Evolutionary conservation across 1,140 invertebrate genomes (phyloP).

Genomic region (Theocolax elegans): DNA sequence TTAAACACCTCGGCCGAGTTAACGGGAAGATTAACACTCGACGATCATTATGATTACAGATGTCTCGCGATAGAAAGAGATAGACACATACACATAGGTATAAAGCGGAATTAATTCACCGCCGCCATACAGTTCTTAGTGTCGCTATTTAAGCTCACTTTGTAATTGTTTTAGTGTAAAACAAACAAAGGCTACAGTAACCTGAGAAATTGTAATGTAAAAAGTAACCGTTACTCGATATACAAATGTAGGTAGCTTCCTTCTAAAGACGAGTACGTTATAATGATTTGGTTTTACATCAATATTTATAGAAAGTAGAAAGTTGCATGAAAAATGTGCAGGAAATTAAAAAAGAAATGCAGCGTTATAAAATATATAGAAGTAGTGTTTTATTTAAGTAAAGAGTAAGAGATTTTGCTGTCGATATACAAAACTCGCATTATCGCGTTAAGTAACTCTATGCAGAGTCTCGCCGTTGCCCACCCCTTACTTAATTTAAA

Average conservation of each 20-base stretch:
- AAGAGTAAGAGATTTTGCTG: conserved; percentile 43
- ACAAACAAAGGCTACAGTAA: conserved; percentile 16
- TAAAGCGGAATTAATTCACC: conserved; percentile 38
- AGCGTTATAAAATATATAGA: no score
- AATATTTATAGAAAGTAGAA: not conserved
- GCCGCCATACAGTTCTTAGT: conserved; percentile 16
- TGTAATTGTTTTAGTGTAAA: conserved; percentile 21
- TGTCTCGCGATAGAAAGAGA: conserved; percentile 55
- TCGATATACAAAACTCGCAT: conserved; percentile 49
- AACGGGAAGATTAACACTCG: conserved; percentile 68
- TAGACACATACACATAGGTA: conserved; percentile 38
- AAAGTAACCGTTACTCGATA: not conserved
- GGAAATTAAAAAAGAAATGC: no score
- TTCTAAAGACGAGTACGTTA: no score
- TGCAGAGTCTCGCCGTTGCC: conserved; percentile 28
- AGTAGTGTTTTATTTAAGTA: no score
- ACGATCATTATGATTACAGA: conserved; percentile 67
- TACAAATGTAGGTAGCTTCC: no score
- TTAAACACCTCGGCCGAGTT: conserved; percentile 68
- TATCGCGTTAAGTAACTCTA: conserved; percentile 48
- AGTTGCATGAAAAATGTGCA: no score
- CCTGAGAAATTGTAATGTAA: conserved; percentile 13
- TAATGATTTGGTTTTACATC: no score
- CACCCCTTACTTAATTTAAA: conserved; percentile 62
- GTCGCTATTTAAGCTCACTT: not conserved